phyloP scores from a whole-genome alignment of 2,113 vertebrate species.

The Glareola pratincola region DNA sequence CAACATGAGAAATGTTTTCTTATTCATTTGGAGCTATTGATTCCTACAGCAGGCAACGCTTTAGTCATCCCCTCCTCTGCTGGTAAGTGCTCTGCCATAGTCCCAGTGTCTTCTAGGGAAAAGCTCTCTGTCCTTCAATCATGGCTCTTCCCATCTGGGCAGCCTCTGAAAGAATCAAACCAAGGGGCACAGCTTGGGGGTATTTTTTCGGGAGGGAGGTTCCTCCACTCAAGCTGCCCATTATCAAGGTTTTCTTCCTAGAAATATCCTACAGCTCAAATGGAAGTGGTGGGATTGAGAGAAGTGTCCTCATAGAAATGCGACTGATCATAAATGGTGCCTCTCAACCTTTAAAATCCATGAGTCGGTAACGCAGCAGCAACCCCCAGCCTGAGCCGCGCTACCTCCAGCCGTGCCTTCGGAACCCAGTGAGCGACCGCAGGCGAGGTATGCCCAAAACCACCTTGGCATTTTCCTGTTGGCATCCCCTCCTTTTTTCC shows the following conservation, averaged over 20 bases:
- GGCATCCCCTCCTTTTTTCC: background rate
- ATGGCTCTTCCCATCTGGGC: background rate
- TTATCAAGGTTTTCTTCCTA: background rate
- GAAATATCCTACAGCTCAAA: background rate
- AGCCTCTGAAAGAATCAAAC: background rate
- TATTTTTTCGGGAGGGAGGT: background rate
- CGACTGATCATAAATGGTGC: background rate
- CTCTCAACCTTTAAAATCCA: background rate
- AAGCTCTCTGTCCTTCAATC: background rate
- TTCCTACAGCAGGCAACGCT: background rate
- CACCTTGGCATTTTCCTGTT: background rate
- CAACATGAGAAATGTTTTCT: background rate
- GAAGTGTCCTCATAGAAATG: background rate
- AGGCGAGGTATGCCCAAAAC: background rate
- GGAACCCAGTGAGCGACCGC: background rate
- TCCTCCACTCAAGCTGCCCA: background rate
- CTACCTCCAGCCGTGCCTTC: background rate
- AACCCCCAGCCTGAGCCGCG: background rate
- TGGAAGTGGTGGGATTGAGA: background rate
- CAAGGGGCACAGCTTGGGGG: background rate
- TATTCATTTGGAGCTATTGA: background rate
- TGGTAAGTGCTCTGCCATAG: background rate
- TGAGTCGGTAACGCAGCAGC: background rate
- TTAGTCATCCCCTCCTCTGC: background rate
- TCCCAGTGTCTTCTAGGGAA: fast-evolving